These are phyloP conservation scores for Gymnocypris eckloni DNA, from an alignment of 2,797 vertebrate genomes.

Conservation along the genomic window DNA sequence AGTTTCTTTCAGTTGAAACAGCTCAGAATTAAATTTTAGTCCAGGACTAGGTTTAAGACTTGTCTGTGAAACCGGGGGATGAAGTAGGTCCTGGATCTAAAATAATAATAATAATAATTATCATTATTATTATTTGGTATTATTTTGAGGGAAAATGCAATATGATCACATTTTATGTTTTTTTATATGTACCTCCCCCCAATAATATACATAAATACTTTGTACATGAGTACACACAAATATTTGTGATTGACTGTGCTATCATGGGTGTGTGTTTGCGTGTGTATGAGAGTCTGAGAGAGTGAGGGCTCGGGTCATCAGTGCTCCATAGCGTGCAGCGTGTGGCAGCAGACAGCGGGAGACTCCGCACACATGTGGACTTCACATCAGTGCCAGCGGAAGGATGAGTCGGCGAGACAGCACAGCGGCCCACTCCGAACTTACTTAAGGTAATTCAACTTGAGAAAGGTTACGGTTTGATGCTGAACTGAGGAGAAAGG, in stretches of 20 bases:
- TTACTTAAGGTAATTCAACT: constrained; percentile 85
- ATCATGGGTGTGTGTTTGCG: constrained; percentile 31
- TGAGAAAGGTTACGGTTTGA: constrained; percentile 89
- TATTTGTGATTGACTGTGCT: background rate
- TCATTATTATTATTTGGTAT: no score
- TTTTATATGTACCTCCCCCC: no score
- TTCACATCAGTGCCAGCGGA: constrained; percentile 75
- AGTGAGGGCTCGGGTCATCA: constrained; percentile 64
- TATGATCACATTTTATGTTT: background rate
- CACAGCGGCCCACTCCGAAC: constrained; percentile 79
- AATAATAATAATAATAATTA: background rate
- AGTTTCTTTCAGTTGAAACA: no score
- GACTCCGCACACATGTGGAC: constrained; percentile 78
- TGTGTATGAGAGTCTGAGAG: constrained; percentile 24
- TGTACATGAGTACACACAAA: background rate
- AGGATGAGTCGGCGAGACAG: constrained; percentile 80
- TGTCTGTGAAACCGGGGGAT: no score
- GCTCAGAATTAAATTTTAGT: no score
- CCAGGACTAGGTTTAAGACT: no score
- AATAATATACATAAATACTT: background rate
- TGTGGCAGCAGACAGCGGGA: constrained; percentile 77
- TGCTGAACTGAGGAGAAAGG: constrained; percentile 75
- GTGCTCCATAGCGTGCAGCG: constrained; percentile 73
- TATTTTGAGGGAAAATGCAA: background rate
- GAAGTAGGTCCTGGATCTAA: background rate